A percentile compares a stretch with the other conserved stretches of the same genome.
These are phyloP conservation scores for Psophia crepitans DNA, from an alignment of 2,113 vertebrate genomes.

Conservation along the genomic window DNA sequence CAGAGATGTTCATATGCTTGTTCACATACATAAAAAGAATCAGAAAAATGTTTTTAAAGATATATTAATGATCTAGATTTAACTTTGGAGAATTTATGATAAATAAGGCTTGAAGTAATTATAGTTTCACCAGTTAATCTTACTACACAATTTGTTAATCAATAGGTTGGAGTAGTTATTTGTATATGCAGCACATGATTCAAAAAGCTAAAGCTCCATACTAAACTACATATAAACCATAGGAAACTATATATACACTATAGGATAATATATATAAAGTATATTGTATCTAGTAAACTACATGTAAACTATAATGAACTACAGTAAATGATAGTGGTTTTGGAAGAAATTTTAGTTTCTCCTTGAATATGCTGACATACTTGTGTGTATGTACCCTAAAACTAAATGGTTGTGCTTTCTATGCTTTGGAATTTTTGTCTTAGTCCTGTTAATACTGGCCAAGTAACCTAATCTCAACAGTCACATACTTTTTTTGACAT, in stretches of 20 bases:
- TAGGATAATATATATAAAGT: background rate
- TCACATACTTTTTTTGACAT: slow-evolving; percentile 23
- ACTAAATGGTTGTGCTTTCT: background rate
- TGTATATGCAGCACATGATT: background rate
- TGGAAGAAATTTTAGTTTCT: background rate
- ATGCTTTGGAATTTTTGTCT: background rate
- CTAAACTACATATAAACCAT: background rate
- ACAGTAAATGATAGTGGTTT: background rate
- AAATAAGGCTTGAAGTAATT: background rate
- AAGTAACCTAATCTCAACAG: slow-evolving; percentile 42
- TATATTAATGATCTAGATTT: background rate
- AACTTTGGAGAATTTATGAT: background rate
- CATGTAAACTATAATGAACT: background rate
- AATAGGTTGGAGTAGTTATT: background rate
- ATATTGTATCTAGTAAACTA: background rate
- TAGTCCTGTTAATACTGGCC: background rate
- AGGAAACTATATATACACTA: background rate
- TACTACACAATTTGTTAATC: background rate
- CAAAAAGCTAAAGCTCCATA: background rate
- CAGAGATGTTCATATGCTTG: background rate
- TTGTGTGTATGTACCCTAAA: background rate
- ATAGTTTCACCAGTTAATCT: background rate
- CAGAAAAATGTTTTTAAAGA: background rate
- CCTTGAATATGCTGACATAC: background rate
- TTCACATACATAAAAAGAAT: background rate